Evolutionary conservation across 2,888 invertebrate species (phyloP).

Genomic region (Parelbella ahira): DNA sequence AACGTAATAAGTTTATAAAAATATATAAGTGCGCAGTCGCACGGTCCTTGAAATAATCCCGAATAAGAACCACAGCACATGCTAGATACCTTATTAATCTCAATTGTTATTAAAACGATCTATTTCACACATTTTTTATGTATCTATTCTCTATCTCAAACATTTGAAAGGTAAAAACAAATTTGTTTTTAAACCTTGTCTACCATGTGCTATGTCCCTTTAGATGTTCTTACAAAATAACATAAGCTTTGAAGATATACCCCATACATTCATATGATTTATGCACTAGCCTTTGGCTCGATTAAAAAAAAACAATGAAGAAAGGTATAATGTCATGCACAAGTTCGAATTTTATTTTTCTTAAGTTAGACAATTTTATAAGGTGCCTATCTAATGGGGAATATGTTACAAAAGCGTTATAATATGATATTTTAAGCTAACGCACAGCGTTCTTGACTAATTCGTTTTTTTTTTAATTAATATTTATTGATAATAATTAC

Average conservation of each 20-base stretch:
- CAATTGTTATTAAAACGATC: too few relatives aligned
- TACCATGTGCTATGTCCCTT: neutral
- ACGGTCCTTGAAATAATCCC: slow-evolving; percentile 27
- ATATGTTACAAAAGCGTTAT: too few relatives aligned
- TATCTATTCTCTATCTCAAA: too few relatives aligned
- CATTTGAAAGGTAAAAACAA: too few relatives aligned
- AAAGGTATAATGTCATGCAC: slow-evolving; percentile 6
- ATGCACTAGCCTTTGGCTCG: slow-evolving; percentile 24
- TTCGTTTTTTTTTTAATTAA: slow-evolving; percentile 1
- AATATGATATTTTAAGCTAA: slow-evolving; percentile 8
- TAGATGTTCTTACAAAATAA: slow-evolving; percentile 8
- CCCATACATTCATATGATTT: slow-evolving; percentile 9
- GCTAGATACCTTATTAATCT: too few relatives aligned
- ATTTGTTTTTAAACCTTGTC: too few relatives aligned
- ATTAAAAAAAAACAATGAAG: slow-evolving; percentile 2
- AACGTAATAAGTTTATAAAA: slow-evolving; percentile 53
- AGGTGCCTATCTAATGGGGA: slow-evolving; percentile 13
- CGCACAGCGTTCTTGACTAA: slow-evolving; percentile 20
- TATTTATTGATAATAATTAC: too few relatives aligned
- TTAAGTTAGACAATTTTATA: slow-evolving; percentile 13
- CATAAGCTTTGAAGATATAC: slow-evolving; percentile 13
- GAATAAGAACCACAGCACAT: slow-evolving; percentile 1
- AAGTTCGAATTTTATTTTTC: slow-evolving; percentile 2
- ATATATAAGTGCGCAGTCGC: slow-evolving; percentile 52
- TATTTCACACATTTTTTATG: too few relatives aligned